Percentiles rank a stretch among this genome's conserved stretches.
These are phyloP conservation scores for Sigmodon hispidus DNA, from an alignment of 2,113 vertebrate species.

Conservation along the genomic window DNA sequence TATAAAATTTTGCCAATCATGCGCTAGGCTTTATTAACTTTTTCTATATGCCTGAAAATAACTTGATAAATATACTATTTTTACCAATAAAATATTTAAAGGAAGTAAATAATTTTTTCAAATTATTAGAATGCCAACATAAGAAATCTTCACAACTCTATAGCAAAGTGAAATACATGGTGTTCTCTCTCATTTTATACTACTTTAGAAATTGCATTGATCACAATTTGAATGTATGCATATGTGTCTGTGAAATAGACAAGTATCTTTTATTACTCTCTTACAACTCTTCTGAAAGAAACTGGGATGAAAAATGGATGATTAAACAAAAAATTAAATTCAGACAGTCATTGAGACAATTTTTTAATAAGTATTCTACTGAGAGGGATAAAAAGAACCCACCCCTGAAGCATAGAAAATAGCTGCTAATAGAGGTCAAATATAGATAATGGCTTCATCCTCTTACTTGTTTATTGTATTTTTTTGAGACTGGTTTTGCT, in stretches of 20 bases:
- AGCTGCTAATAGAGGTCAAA: not conserved
- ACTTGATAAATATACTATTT: constrained; percentile 1
- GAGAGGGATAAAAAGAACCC: not conserved
- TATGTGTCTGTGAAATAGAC: not conserved
- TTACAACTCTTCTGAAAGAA: not conserved
- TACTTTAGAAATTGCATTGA: not conserved
- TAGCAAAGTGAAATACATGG: not conserved
- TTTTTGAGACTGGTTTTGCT: not conserved
- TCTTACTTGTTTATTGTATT: not conserved
- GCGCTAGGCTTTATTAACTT: not conserved
- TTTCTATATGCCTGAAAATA: constrained; percentile 1
- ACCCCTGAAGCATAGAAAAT: not conserved
- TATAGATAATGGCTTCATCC: not conserved
- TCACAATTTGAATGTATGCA: not conserved
- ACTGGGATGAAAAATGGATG: not conserved
- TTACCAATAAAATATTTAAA: constrained; percentile 45
- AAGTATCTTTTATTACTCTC: not conserved
- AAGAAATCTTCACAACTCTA: not conserved
- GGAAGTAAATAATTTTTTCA: not conserved
- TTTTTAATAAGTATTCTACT: not conserved
- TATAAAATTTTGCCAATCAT: not conserved
- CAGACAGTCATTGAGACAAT: not conserved
- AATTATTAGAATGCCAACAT: not conserved
- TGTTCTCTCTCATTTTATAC: not conserved
- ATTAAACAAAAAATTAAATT: constrained; percentile 13